Percentiles rank a stretch among this genome's conserved stretches.
Evolutionary conservation across 2,888 invertebrate species (phyloP).

Genomic region (Drosophila fungiperda): DNA sequence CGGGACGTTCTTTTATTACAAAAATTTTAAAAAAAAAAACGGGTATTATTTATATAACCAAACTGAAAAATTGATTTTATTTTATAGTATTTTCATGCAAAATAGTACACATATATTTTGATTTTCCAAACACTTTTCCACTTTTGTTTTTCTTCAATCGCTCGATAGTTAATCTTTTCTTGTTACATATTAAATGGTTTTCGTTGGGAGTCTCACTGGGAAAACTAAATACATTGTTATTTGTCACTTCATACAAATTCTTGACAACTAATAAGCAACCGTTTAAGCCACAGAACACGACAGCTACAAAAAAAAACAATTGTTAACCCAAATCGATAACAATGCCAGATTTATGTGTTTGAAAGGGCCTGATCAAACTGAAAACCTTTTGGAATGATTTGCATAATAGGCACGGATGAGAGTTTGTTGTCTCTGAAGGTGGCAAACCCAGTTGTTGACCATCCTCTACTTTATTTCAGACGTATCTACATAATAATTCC

Average conservation of each 20-base stretch:
- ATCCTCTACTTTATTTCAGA: constrained; percentile 2
- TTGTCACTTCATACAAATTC: constrained; percentile 14
- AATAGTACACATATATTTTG: background rate
- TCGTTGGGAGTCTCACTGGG: background rate
- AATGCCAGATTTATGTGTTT: constrained; percentile 41
- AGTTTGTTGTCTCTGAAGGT: constrained; percentile 46
- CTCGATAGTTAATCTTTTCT: background rate
- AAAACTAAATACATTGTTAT: constrained; percentile 11
- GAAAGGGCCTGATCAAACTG: constrained; percentile 21
- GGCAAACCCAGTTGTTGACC: constrained; percentile 45
- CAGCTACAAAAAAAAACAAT: constrained; percentile 17
- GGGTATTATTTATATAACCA: background rate
- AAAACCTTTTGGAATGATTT: constrained; percentile 46
- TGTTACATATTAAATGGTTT: background rate
- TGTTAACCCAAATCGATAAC: constrained; percentile 36
- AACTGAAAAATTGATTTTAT: too few relatives aligned
- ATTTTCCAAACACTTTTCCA: background rate
- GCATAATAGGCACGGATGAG: constrained; percentile 56
- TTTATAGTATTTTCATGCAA: too few relatives aligned
- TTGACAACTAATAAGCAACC: constrained; percentile 24
- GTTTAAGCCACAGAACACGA: constrained; percentile 14
- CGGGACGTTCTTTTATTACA: background rate
- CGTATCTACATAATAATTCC: constrained; percentile 55
- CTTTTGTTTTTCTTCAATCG: background rate
- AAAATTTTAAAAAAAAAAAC: background rate